Conservation (phyloP, 2,797 vertebrate genomes). For the Smutsia temminckii region DNA sequence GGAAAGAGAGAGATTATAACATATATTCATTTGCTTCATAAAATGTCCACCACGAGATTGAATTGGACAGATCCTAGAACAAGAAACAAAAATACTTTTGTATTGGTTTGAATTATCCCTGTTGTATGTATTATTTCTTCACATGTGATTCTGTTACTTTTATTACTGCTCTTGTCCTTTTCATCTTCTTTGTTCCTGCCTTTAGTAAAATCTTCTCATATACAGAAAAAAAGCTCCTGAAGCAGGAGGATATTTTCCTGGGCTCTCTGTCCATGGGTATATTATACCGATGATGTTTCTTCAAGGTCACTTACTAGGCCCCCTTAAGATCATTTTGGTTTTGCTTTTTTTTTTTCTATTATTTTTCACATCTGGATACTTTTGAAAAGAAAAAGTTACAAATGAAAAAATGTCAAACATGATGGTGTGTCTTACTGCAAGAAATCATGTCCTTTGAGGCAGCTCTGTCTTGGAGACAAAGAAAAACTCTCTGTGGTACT, state of each 20-base stretch:
- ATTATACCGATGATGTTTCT: not conserved
- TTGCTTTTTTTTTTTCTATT: not conserved
- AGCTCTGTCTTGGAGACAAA: not conserved
- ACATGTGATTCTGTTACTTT: not conserved
- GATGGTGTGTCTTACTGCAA: not conserved
- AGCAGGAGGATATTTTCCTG: not conserved
- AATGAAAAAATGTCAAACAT: conserved; percentile 15
- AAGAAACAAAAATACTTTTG: not conserved
- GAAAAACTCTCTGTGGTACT: not conserved
- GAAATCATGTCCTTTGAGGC: not conserved
- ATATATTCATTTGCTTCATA: not conserved
- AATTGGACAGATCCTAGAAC: conserved; percentile 8
- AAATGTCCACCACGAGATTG: not conserved
- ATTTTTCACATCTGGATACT: conserved; percentile 41
- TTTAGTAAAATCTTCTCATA: conserved; percentile 1
- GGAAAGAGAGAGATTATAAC: not conserved
- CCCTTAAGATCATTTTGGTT: not conserved
- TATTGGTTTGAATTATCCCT: not conserved
- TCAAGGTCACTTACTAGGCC: not conserved
- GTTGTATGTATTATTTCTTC: not conserved
- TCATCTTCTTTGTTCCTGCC: not conserved
- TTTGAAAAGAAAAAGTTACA: conserved; percentile 51
- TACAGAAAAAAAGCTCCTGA: not conserved
- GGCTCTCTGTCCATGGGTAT: not conserved
- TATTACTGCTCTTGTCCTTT: not conserved